phyloP scores from a whole-genome alignment of 2,888 invertebrate species.

The Callyntrura guangdongensis region DNA sequence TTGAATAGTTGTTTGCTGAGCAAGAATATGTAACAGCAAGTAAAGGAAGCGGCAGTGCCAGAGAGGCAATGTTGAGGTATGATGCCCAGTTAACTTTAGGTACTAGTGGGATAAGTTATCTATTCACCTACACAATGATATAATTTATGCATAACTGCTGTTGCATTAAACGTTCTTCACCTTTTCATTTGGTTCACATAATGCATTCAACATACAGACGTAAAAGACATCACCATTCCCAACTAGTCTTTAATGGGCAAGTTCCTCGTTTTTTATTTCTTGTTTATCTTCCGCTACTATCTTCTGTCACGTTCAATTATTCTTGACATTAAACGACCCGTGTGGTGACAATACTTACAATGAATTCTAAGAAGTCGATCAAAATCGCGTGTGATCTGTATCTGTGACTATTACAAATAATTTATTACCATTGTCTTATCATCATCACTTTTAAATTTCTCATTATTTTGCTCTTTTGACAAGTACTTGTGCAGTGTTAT shows the following conservation, averaged over 20 bases:
- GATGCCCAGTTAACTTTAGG: not conserved
- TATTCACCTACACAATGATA: too few relatives aligned
- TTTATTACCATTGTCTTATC: constrained; percentile 21
- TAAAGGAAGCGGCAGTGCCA: not conserved
- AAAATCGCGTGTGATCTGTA: constrained; percentile 28
- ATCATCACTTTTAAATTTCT: constrained; percentile 43
- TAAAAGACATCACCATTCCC: not conserved
- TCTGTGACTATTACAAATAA: constrained; percentile 16
- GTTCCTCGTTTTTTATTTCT: not conserved
- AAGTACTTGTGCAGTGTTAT: constrained; percentile 17
- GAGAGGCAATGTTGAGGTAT: not conserved
- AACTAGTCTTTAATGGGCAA: not conserved
- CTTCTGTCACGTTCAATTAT: not conserved
- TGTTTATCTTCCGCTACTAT: not conserved
- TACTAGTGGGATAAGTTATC: constrained; percentile 42
- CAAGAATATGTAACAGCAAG: not conserved
- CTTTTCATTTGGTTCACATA: constrained; percentile 65
- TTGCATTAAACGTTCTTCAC: constrained; percentile 61
- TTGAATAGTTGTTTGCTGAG: not conserved
- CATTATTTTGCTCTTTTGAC: not conserved
- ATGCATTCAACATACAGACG: constrained; percentile 17
- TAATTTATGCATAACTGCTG: constrained; percentile 3
- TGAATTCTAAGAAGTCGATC: constrained; percentile 8
- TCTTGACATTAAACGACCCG: not conserved
- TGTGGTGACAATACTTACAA: not conserved